Evolutionary conservation across 2,113 vertebrate genomes (phyloP), one percentile per base, ranked within the genome.

Genomic region (Gymnocephalus cernua): DNA sequence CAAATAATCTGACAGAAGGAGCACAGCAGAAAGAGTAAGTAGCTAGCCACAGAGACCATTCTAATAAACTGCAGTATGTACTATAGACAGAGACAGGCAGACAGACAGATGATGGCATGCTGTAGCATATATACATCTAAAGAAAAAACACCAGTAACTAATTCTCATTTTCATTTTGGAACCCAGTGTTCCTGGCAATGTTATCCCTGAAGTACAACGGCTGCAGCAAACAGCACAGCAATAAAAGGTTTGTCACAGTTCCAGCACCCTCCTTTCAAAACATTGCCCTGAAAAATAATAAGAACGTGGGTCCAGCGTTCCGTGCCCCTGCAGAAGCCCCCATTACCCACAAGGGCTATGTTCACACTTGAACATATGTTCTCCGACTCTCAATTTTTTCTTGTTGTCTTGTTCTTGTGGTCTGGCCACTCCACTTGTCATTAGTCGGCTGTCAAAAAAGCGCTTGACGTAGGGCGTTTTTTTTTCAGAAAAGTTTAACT

Each of bases 91-190:
- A 75, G 38, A 74, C n/a, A 65, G 57, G 56, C 41, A 80, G 70
- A 72, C 4, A 72, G 44, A 74, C 58, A 77, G 57, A 63, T 71
- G 56, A 77, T 45, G n/a, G n/a, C 47, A 50, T 62, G 54, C 69
- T 74, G 14, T 53, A n/a, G n/a, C n/a, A n/a, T n/a, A 16, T 80
- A n/a, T 48, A 47, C 47, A 85, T 62, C 15, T 38, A 18, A 76
- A 70, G 48, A 76, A 69, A 48, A 58, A 45, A 79, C 14, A 13
- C 59, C 47, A 32, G 50, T 18, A 71, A 65, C 70, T 80, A 68
- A 86, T 68, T 63, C 69, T 66, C 4, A 48, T 48, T 79, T 87
- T 77, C n/a, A 66, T 78, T 82, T 80, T 76, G 21, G 61, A 80
- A 54, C 29, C 65, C 56, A 4, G 12, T 68, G 32, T 73, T 73